phyloP scores from a whole-genome alignment of 2,113 vertebrate genomes.

The Podilymbus podiceps region DNA sequence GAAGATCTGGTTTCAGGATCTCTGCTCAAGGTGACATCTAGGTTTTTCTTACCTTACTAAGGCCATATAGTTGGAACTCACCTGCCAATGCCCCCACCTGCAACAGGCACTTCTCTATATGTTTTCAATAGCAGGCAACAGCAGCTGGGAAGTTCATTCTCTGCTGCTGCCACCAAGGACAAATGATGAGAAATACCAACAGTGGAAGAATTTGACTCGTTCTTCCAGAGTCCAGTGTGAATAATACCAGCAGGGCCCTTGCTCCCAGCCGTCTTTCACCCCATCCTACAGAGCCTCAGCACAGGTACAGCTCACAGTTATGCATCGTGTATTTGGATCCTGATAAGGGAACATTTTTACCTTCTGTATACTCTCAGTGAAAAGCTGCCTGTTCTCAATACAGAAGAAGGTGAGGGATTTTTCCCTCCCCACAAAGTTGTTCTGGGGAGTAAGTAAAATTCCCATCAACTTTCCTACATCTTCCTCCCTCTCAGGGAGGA shows the following conservation, averaged over 20 bases:
- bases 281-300: not conserved
- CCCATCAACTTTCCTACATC: not conserved
- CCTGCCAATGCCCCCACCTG: not conserved
- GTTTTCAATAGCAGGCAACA: not conserved
- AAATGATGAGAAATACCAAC: not conserved
- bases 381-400: not conserved
- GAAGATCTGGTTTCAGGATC: not conserved
- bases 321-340: not conserved
- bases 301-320: not conserved
- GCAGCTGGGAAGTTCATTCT: not conserved
- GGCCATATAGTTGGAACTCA: not conserved
- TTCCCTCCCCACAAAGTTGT: not conserved
- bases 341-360: not conserved
- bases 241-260: not conserved
- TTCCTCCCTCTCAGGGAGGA: not conserved
- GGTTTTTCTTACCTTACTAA: not conserved
- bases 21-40: not conserved
- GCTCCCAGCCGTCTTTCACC: not conserved
- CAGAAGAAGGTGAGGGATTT: not conserved
- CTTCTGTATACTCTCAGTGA: not conserved
- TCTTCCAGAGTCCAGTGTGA: not conserved
- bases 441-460: not conserved
- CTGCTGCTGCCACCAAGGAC: not conserved
- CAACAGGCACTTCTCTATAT: not conserved
- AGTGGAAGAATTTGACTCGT: not conserved